A percentile compares a stretch with the other conserved stretches of the same genome.
These are phyloP conservation scores for Epizoanthus stellaris DNA, from an alignment of 92 coral and sea anemone genomes.

Conservation along the genomic window DNA sequence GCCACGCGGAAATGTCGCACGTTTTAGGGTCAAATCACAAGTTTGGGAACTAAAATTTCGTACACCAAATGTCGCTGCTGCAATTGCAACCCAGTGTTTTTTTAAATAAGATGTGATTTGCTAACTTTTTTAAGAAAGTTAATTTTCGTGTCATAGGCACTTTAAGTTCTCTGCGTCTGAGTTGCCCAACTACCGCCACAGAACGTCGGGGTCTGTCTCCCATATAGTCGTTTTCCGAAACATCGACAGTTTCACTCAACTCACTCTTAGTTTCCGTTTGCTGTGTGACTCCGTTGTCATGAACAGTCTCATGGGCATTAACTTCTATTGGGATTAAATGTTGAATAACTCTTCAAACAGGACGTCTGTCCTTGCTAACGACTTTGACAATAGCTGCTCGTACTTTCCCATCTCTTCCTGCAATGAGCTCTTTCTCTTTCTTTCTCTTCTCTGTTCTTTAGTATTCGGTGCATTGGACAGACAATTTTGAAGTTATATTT, in stretches of 20 bases:
- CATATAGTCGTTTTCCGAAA: neutral
- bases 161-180: constrained; percentile 7
- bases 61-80: too few relatives aligned
- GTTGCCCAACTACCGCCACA: constrained; percentile 52
- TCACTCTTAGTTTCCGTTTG: neutral
- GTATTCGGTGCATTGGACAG: too few relatives aligned
- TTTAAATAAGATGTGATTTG: too few relatives aligned
- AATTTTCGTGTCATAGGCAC: too few relatives aligned
- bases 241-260: neutral
- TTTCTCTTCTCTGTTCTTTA: too few relatives aligned
- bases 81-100: too few relatives aligned
- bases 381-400: constrained; percentile 51
- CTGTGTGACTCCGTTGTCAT: neutral
- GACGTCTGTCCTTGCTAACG: neutral
- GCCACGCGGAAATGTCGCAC: too few relatives aligned
- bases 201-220: constrained; percentile 33
- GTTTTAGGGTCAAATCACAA: too few relatives aligned
- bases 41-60: too few relatives aligned
- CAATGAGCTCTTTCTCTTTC: constrained; percentile 51
- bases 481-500: too few relatives aligned
- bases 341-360: constrained; percentile 38
- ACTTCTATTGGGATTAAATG: constrained; percentile 60
- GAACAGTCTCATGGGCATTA: neutral
- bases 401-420: constrained; percentile 42
- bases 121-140: too few relatives aligned